Base-by-base conservation (phyloP, 2,888 invertebrate genomes). In the Epistrophella euchroma region DNA sequence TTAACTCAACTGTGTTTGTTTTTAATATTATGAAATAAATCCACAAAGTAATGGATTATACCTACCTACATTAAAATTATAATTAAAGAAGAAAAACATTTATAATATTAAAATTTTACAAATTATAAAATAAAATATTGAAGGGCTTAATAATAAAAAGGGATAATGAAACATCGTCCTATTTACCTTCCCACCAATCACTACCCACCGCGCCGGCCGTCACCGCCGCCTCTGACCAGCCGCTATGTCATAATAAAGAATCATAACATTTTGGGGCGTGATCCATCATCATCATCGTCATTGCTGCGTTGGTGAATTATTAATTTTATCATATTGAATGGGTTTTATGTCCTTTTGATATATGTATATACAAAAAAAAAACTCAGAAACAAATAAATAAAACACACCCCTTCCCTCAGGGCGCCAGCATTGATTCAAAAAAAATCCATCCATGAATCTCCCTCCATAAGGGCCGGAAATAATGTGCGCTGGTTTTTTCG, bases 311-410 rank as follows among this genome's bases (percentile, higher is more conserved):
- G 55, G 37, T 62, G 64, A 79, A 79, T 74, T 79, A 83, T 78
- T 79, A 74, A 83, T 78, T 74, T 25, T 64, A 83, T 74, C 66
- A 79, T 70, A 79, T 83, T 73, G 79, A 83, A 73, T 83, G 78
- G 73, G 58, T 62, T 60, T 50, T 74, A 45, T 71, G 50, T 77
- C 74, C 58, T 82, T 71, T 71, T 55, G 13, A 50, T 52, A 40
- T 60, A 13, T 2, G 25, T 28, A 32, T 7, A 32, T 7, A 32
- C 0, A 35, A 9, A 35, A 32, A 32, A 55, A 58, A 32, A 58
- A 58, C 37, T 1, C 13, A 35, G 17, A 35, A 58, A 35, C 9
- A 56, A 56, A 32, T 17, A 56, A 25, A 43, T 62, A 11, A 43
- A 32, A 32, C 2, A 47, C 13, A 32, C 17, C 32, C 0, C 28